A percentile compares a stretch with the other conserved stretches of the same genome.
Conservation (phyloP, 2,113 vertebrate genomes). For the Dicerorhinus sumatrensis region DNA sequence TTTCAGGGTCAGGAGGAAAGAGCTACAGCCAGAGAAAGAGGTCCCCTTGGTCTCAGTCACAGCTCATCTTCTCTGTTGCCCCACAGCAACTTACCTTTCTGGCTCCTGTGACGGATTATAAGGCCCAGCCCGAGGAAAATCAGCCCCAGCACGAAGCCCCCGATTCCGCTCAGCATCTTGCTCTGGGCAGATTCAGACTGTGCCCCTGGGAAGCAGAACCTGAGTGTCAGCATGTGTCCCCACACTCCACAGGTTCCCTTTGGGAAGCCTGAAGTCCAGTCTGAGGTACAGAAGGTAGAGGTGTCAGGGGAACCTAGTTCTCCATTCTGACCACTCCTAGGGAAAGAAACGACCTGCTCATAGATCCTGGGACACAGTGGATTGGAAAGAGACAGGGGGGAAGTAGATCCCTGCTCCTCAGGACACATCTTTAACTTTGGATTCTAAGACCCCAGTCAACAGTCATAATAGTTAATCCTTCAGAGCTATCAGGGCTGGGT, state of each 20-base stretch:
- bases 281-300: accelerated
- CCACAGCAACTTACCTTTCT: conserved; percentile 52
- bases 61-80: accelerated
- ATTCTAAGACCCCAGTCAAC: accelerated
- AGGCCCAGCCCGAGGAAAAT: conserved; percentile 63
- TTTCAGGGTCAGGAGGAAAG: not conserved
- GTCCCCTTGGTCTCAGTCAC: accelerated
- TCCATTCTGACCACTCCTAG: no score
- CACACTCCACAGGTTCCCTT: not conserved
- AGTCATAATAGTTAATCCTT: accelerated
- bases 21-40: not conserved
- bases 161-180: conserved; percentile 71
- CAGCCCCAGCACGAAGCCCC: conserved; percentile 69
- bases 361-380: not conserved
- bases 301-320: accelerated
- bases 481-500: not conserved
- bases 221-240: not conserved
- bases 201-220: not conserved
- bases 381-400: accelerated
- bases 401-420: accelerated
- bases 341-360: accelerated
- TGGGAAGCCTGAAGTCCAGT: not conserved
- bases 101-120: not conserved
- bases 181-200: conserved; percentile 74
- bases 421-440: accelerated